Conservation (phyloP, 2,797 vertebrate species). For the Sparus aurata region DNA sequence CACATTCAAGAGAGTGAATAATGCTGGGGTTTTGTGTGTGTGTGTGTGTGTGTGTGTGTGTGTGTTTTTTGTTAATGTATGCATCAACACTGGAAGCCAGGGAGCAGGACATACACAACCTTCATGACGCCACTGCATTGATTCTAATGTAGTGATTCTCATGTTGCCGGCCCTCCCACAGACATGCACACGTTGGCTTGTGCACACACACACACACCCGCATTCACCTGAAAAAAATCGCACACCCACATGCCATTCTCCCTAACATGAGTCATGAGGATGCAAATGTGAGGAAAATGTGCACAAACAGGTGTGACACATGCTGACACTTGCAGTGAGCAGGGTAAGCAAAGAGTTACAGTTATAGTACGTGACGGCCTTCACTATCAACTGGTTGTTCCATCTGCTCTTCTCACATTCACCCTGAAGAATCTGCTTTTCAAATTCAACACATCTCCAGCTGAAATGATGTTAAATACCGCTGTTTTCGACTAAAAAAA, state of each 20-base stretch:
- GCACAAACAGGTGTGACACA: not conserved
- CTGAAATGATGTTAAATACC: too few species aligned
- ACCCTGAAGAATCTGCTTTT: too few species aligned
- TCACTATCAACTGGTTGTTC: too few species aligned
- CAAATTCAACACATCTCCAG: too few species aligned
- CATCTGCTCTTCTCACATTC: too few species aligned
- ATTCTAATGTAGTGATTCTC: too few species aligned
- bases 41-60: not conserved
- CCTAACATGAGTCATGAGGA: constrained; percentile 25
- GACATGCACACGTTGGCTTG: not conserved
- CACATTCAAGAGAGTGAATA: constrained; percentile 66
- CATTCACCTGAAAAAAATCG: not conserved
- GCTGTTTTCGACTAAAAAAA: too few species aligned
- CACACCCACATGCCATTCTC: constrained; percentile 20
- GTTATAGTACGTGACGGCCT: too few species aligned
- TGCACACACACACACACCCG: not conserved
- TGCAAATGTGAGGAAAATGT: constrained; percentile 31
- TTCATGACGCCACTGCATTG: constrained; percentile 50
- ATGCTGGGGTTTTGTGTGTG: constrained; percentile 45
- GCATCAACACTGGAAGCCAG: constrained; percentile 44
- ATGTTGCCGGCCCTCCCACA: constrained; percentile 44
- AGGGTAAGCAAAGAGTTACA: too few species aligned
- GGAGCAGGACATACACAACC: constrained; percentile 50
- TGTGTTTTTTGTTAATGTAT: constrained; percentile 72
- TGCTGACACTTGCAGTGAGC: too few species aligned